These are phyloP conservation scores for Piaya cayana DNA, from an alignment of 2,113 vertebrate species.

Conservation along the genomic window DNA sequence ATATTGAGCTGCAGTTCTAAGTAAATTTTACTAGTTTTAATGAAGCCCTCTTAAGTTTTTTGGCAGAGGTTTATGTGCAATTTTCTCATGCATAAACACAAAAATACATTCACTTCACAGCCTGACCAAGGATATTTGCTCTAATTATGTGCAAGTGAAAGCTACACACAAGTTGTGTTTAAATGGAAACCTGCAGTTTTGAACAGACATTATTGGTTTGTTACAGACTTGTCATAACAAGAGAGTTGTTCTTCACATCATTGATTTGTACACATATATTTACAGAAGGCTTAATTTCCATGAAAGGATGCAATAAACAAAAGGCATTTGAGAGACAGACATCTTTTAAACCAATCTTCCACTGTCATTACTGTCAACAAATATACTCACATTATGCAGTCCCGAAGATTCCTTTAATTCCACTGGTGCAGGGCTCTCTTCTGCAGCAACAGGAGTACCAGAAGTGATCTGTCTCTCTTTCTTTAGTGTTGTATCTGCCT, in stretches of 20 bases:
- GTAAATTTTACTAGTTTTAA: background rate
- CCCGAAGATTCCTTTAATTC: constrained; percentile 25
- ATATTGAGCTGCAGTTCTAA: background rate
- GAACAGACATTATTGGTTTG: background rate
- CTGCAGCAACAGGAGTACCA: background rate
- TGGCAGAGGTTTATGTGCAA: background rate
- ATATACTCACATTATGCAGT: constrained; percentile 59
- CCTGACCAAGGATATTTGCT: background rate
- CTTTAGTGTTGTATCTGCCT: background rate
- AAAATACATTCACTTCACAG: background rate
- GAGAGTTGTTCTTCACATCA: background rate
- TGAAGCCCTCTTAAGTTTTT: background rate
- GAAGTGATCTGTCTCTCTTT: constrained; percentile 30
- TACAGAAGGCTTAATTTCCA: background rate
- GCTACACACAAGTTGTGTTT: background rate
- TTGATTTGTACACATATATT: background rate
- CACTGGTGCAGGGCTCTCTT: background rate
- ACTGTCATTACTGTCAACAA: background rate
- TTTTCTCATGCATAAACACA: background rate
- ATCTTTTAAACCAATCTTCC: background rate
- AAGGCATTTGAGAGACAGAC: background rate
- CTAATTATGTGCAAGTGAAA: constrained; percentile 1
- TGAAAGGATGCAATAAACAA: background rate
- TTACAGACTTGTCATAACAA: background rate
- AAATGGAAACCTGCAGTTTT: constrained; percentile 32